Conservation (phyloP, 2,888 invertebrate genomes). For the Patella caerulea region DNA sequence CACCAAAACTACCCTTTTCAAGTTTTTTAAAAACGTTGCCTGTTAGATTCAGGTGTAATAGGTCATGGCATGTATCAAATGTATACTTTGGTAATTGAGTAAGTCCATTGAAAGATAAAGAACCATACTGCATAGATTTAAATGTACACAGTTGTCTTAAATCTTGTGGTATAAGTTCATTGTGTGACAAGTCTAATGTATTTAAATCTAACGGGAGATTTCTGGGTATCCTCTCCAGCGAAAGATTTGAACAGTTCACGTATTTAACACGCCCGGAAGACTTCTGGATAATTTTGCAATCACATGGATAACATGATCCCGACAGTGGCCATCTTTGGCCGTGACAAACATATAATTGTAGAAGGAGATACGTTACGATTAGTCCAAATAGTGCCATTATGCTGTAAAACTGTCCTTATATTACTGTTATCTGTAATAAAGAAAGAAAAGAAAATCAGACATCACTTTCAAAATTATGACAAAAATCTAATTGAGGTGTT, state of each 20-base stretch:
- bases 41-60: slow-evolving; percentile 27
- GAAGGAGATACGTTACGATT: no score
- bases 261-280: slow-evolving; percentile 22
- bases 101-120: slow-evolving; percentile 25
- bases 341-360: not conserved
- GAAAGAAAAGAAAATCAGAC: no score
- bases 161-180: slow-evolving; percentile 14
- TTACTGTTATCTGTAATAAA: no score
- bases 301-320: slow-evolving; percentile 29
- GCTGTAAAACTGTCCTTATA: no score
- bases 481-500: no score
- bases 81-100: slow-evolving; percentile 19
- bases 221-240: slow-evolving; percentile 24
- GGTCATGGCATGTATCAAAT: slow-evolving; percentile 17
- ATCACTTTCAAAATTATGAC: no score
- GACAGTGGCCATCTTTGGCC: slow-evolving; percentile 25
- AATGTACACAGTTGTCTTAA: slow-evolving; percentile 20
- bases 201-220: slow-evolving; percentile 27
- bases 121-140: slow-evolving; percentile 23
- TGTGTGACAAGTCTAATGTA: slow-evolving; percentile 31
- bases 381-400: no score
- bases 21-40: slow-evolving; percentile 28
- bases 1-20: slow-evolving; percentile 23
- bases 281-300: slow-evolving; percentile 16
- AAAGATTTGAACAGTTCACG: slow-evolving; percentile 31